These are phyloP conservation scores for Podarcis cretensis DNA, from an alignment of 2,113 vertebrate genomes.

Conservation along the genomic window DNA sequence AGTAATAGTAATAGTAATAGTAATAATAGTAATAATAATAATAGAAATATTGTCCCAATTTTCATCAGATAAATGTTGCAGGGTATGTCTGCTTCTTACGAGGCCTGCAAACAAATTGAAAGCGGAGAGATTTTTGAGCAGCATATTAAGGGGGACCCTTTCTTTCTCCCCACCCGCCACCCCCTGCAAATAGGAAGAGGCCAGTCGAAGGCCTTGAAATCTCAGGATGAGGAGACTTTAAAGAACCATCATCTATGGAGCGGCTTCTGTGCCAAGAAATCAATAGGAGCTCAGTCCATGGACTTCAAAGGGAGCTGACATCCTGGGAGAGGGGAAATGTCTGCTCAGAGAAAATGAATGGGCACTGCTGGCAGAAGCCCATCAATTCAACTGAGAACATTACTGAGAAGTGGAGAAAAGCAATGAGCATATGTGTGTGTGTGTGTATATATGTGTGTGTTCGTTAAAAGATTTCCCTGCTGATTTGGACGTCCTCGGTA, in stretches of 20 bases:
- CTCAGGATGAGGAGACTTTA: neutral
- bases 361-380: neutral
- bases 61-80: too few relatives aligned
- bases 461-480: constrained; percentile 39
- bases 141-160: too few relatives aligned
- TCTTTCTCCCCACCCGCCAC: constrained; percentile 1
- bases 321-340: neutral
- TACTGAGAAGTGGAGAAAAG: neutral
- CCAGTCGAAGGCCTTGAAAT: constrained; percentile 27
- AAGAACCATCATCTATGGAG: neutral
- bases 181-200: constrained; percentile 25
- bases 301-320: constrained; percentile 15
- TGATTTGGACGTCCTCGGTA: neutral
- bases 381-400: neutral
- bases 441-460: neutral
- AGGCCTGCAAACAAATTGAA: constrained; percentile 30
- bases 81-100: too few relatives aligned
- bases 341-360: constrained; percentile 28
- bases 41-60: too few relatives aligned
- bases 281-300: neutral
- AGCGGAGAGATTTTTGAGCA: neutral
- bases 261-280: fast-evolving
- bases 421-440: neutral
- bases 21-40: too few relatives aligned
- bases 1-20: too few relatives aligned